Evolutionary conservation across 2,113 vertebrate genomes (phyloP).

Genomic region (Apaloderma vittatum): DNA sequence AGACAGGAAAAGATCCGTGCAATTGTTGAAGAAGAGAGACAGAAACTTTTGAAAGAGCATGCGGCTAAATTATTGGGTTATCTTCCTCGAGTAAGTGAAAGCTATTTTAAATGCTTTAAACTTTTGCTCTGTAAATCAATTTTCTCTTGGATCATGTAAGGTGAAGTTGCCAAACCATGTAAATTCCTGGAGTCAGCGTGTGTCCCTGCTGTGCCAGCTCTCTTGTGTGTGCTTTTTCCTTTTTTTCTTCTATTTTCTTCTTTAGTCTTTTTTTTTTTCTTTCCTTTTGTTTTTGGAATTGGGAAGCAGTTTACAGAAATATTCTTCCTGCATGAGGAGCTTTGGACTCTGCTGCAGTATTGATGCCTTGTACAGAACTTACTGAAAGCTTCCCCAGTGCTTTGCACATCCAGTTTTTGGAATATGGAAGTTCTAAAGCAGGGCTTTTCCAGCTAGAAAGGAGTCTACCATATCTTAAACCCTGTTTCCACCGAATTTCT

Average conservation of each 20-base stretch:
- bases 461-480: background rate
- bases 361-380: background rate
- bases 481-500: background rate
- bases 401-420: background rate
- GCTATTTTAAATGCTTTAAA: background rate
- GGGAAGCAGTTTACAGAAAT: background rate
- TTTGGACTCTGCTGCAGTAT: background rate
- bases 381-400: fast-evolving
- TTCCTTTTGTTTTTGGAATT: background rate
- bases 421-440: background rate
- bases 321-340: background rate
- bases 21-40: constrained; percentile 94
- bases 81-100: constrained; percentile 87
- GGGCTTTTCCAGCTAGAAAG: background rate
- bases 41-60: constrained; percentile 89
- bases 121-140: background rate
- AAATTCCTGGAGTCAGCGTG: background rate
- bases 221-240: background rate
- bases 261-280: background rate
- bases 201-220: background rate
- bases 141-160: background rate
- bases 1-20: constrained; percentile 77
- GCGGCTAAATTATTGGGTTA: constrained; percentile 90
- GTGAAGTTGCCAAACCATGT: background rate
- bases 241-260: background rate